These are phyloP conservation scores for Melitaea athalia DNA, from an alignment of 2,888 invertebrate genomes.

Conservation along the genomic window DNA sequence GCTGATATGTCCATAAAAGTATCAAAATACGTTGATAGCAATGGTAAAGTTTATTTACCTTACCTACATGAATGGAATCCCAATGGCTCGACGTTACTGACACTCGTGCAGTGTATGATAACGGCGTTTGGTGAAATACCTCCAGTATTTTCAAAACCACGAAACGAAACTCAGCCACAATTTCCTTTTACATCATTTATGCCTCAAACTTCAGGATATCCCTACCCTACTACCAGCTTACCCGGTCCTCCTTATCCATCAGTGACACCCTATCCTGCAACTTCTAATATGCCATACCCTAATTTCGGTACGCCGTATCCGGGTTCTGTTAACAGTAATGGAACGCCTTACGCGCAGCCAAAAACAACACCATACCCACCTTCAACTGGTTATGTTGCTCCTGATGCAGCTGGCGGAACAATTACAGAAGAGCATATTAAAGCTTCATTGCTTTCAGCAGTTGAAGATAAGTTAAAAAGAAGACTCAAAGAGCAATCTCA, in stretches of 20 bases:
- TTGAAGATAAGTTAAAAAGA: conserved; percentile 95
- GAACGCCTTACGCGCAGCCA: conserved; percentile 47
- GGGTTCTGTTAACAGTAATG: conserved; percentile 61
- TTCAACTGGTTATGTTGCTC: conserved; percentile 54
- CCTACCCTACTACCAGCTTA: conserved; percentile 61
- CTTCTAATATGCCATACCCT: conserved; percentile 78
- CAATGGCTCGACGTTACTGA: conserved; percentile 92
- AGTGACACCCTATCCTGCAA: conserved; percentile 70
- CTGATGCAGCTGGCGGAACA: conserved; percentile 85
- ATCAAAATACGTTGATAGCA: conserved; percentile 96
- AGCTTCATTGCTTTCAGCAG: conserved; percentile 95
- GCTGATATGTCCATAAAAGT: conserved; percentile 97
- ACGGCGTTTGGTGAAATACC: conserved; percentile 97
- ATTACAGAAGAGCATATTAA: conserved; percentile 97
- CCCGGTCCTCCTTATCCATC: conserved; percentile 64
- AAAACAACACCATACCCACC: conserved; percentile 65
- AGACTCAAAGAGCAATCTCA: conserved; percentile 94
- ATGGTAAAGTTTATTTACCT: conserved; percentile 97
- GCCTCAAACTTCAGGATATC: conserved; percentile 74
- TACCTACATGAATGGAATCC: conserved; percentile 96
- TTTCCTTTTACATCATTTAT: conserved; percentile 79
- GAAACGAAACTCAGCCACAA: conserved; percentile 82
- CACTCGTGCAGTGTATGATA: conserved; percentile 95
- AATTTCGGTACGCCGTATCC: conserved; percentile 73
- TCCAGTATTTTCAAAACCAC: conserved; percentile 93